Evolutionary conservation across 2,797 vertebrate genomes (phyloP).

Genomic region (Cryptoprocta ferox): DNA sequence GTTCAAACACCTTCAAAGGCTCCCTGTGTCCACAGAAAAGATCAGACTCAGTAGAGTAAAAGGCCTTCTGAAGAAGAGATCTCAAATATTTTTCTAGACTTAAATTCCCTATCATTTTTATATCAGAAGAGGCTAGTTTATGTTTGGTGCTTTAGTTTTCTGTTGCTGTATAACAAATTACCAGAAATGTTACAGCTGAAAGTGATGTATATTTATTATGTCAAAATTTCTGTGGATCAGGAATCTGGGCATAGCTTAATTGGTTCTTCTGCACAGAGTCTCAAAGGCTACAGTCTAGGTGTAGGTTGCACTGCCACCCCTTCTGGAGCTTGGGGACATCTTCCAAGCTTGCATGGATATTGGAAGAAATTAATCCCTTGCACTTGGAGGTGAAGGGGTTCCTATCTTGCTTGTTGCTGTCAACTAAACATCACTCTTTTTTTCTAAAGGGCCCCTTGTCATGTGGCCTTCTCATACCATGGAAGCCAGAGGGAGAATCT

Average conservation of each 20-base stretch:
- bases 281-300: not conserved
- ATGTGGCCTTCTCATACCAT: not conserved
- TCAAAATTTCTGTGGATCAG: not conserved
- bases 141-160: not conserved
- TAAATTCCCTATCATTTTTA: not conserved
- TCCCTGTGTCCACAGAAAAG: not conserved
- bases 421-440: not conserved
- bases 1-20: not conserved
- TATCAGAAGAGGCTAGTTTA: not conserved
- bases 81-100: not conserved
- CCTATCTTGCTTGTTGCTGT: not conserved
- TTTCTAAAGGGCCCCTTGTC: not conserved
- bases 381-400: accelerated
- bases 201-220: not conserved
- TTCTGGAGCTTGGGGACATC: not conserved
- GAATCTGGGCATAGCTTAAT: not conserved
- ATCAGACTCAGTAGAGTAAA: not conserved
- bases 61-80: not conserved
- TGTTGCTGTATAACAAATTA: not conserved
- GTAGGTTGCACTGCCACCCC: not conserved
- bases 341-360: not conserved
- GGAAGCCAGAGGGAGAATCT: not conserved
- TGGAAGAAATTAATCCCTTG: not conserved
- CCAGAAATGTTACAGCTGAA: not conserved
- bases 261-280: not conserved